phyloP scores from a whole-genome alignment of 2,113 vertebrate genomes.

The Epinephelus lanceolatus region DNA sequence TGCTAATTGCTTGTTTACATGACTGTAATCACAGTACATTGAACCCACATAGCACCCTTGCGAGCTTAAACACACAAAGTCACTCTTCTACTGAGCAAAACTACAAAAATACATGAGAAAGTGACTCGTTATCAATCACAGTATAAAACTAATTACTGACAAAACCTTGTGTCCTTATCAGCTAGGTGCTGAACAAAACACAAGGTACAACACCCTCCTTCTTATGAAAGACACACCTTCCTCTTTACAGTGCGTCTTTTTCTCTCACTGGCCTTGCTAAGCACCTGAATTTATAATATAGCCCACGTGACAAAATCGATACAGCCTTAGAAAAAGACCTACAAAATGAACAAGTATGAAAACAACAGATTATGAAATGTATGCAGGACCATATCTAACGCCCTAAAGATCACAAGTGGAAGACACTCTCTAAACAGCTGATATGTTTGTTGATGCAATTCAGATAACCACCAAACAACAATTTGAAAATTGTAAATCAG shows the following conservation, averaged over 20 bases:
- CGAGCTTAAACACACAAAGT: not conserved
- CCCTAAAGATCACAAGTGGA: not conserved
- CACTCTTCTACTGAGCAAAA: not conserved
- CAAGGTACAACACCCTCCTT: too few relatives aligned
- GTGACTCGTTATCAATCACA: not conserved
- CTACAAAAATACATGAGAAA: not conserved
- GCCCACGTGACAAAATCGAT: not conserved
- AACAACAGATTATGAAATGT: not conserved
- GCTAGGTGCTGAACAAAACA: not conserved
- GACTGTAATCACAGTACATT: not conserved
- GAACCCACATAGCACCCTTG: not conserved
- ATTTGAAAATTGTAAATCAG: not conserved
- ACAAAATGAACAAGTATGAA: too few relatives aligned
- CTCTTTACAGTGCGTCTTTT: not conserved
- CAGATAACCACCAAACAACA: not conserved
- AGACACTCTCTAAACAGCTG: not conserved
- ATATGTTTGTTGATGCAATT: too few relatives aligned
- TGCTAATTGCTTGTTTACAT: not conserved
- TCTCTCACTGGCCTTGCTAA: not conserved
- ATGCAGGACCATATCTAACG: not conserved
- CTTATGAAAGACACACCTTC: not conserved
- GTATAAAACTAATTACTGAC: not conserved
- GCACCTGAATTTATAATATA: not conserved
- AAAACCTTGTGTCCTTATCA: not conserved
- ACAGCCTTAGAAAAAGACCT: not conserved